Conservation (phyloP, 2,888 invertebrate genomes). For the Pelosia muscerda region DNA sequence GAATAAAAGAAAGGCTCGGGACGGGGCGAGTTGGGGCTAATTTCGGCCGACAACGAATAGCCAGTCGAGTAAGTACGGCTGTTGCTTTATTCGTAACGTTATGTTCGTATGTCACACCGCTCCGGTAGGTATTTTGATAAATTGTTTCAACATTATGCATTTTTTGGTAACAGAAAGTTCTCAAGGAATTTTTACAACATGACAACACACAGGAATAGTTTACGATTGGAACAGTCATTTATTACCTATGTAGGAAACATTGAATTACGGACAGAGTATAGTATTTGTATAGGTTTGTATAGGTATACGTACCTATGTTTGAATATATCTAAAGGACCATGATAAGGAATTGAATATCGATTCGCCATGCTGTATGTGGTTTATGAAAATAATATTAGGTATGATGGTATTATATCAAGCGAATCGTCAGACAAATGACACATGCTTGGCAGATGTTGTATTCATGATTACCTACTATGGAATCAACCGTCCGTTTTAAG, state of each 20-base stretch:
- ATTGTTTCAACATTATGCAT: slow-evolving; percentile 14
- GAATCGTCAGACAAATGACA: slow-evolving; percentile 57
- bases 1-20: slow-evolving; percentile 80
- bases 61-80: slow-evolving; percentile 54
- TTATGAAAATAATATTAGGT: not conserved
- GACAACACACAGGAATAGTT: not conserved
- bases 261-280: not conserved
- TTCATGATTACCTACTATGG: slow-evolving; percentile 57
- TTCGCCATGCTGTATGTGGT: not conserved
- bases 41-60: slow-evolving; percentile 73
- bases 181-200: not conserved
- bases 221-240: not conserved
- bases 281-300: not conserved
- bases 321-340: not conserved
- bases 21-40: slow-evolving; percentile 72
- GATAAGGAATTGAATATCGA: not conserved
- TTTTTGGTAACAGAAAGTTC: not conserved
- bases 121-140: slow-evolving; percentile 4
- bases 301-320: no score
- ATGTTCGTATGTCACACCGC: slow-evolving; percentile 14
- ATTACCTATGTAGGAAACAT: not conserved
- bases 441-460: slow-evolving; percentile 68
- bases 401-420: slow-evolving; percentile 48
- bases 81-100: slow-evolving; percentile 50
- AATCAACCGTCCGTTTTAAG: slow-evolving; percentile 55